These are phyloP conservation scores for Scaptomyza pallida DNA, from an alignment of 1,140 invertebrate genomes.

Conservation along the genomic window DNA sequence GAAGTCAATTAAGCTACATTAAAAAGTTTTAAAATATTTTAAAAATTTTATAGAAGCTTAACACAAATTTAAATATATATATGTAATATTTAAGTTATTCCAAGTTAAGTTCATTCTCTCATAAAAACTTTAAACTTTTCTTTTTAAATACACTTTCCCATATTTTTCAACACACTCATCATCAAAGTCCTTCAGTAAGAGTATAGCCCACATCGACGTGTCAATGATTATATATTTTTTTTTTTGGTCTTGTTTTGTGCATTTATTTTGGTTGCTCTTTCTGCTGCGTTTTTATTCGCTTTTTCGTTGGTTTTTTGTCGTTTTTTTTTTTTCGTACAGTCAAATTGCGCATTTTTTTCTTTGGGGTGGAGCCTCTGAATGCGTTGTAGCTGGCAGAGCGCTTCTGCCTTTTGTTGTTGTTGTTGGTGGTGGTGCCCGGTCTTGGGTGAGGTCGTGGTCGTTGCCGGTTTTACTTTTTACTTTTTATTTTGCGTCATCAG, in stretches of 20 bases:
- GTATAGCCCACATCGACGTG: constrained; percentile 48
- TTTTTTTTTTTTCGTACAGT: constrained; percentile 62
- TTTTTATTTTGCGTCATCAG: constrained; percentile 80
- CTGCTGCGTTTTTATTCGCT: constrained; percentile 71
- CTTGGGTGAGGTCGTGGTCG: constrained; percentile 81
- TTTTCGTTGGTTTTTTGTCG: constrained; percentile 50
- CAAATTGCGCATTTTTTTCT: constrained; percentile 81
- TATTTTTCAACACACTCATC: background rate
- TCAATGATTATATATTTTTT: constrained; percentile 25
- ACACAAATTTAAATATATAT: too few relatives aligned
- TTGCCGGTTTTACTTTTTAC: constrained; percentile 64
- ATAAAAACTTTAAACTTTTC: background rate
- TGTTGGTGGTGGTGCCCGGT: constrained; percentile 53
- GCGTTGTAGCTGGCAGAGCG: constrained; percentile 48
- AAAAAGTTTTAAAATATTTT: too few relatives aligned
- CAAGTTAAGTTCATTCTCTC: too few relatives aligned
- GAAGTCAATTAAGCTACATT: too few relatives aligned
- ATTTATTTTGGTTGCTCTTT: constrained; percentile 82
- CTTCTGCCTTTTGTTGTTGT: constrained; percentile 51
- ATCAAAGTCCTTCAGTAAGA: constrained; percentile 10
- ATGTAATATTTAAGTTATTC: too few relatives aligned
- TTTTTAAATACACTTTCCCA: background rate
- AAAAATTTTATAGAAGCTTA: too few relatives aligned
- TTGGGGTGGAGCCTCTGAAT: constrained; percentile 74
- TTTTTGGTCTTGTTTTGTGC: constrained; percentile 25